A percentile compares a stretch with the other conserved stretches of the same genome.
phyloP scores from a whole-genome alignment of 2,888 invertebrate species.

The Anodontia alba region DNA sequence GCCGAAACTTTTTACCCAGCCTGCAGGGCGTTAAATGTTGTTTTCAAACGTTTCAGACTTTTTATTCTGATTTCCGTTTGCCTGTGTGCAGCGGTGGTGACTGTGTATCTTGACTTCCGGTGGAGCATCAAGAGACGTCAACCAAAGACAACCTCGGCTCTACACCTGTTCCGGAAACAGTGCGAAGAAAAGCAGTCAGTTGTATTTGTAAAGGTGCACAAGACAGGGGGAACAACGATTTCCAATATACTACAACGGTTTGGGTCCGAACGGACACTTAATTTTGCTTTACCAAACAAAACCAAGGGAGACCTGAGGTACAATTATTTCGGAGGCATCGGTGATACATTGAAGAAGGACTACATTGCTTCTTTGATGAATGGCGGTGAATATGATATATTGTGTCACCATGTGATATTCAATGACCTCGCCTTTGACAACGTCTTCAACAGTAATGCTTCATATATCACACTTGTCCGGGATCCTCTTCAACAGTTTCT shows the following conservation, averaged over 20 bases:
- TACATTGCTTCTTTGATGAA: slow-evolving; percentile 40
- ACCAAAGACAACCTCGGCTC: neutral
- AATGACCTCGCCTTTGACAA: slow-evolving; percentile 57
- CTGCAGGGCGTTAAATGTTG: too few species aligned
- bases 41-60: neutral
- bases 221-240: slow-evolving; percentile 76
- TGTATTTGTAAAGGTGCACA: slow-evolving; percentile 75
- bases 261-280: slow-evolving; percentile 62
- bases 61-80: neutral
- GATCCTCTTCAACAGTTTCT: slow-evolving; percentile 65
- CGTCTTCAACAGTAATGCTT: slow-evolving; percentile 49
- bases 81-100: neutral
- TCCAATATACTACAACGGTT: slow-evolving; percentile 74
- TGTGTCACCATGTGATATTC: slow-evolving; percentile 76
- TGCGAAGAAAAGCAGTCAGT: slow-evolving; percentile 42
- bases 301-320: slow-evolving; percentile 40
- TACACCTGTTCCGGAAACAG: neutral
- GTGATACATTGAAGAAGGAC: slow-evolving; percentile 38
- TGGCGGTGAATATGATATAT: slow-evolving; percentile 60
- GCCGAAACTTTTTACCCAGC: too few species aligned
- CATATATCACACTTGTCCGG: slow-evolving; percentile 67
- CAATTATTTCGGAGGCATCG: slow-evolving; percentile 66
- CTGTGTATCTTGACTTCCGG: neutral
- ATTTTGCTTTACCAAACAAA: slow-evolving; percentile 73
- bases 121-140: neutral